Evolutionary conservation across 2,888 invertebrate genomes (phyloP).

Genomic region (Priocnemis perturbator): DNA sequence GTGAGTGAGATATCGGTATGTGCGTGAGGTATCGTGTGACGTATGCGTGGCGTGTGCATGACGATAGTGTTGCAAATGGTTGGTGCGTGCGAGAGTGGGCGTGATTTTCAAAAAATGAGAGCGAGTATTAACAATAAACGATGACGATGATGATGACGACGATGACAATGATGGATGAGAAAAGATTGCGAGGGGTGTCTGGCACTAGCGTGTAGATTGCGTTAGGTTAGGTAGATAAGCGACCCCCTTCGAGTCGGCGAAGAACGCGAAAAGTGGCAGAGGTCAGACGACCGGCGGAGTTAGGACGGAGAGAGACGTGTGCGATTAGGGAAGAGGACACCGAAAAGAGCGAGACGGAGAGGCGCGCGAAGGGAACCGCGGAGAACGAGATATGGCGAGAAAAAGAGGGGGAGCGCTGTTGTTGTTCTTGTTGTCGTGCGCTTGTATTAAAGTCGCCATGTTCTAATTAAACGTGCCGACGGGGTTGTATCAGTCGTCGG

Average conservation of each 20-base stretch:
- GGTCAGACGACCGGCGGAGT: constrained; percentile 17
- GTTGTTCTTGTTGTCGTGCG: constrained; percentile 74
- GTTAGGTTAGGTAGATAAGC: constrained; percentile 66
- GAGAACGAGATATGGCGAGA: constrained; percentile 15
- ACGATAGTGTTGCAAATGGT: neutral
- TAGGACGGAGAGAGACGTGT: constrained; percentile 3
- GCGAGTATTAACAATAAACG: constrained; percentile 33
- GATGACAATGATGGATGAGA: constrained; percentile 54
- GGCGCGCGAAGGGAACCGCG: constrained; percentile 9
- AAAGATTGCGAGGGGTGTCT: constrained; percentile 49
- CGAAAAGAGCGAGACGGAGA: constrained; percentile 8
- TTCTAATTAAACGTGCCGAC: constrained; percentile 74
- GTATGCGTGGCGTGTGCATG: constrained; percentile 30
- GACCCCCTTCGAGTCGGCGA: constrained; percentile 50
- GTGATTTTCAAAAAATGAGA: constrained; percentile 34
- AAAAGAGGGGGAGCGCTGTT: constrained; percentile 61
- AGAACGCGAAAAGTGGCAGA: constrained; percentile 25
- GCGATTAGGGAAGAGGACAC: constrained; percentile 12
- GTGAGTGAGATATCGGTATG: constrained; percentile 23
- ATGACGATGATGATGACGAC: constrained; percentile 49
- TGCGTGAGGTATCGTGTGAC: constrained; percentile 12
- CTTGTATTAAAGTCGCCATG: constrained; percentile 74
- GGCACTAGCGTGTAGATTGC: constrained; percentile 59
- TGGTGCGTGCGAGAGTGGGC: constrained; percentile 1
- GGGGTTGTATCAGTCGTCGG: constrained; percentile 74